These are phyloP conservation scores for Sesia bembeciformis DNA, from an alignment of 2,888 invertebrate genomes.

Conservation along the genomic window DNA sequence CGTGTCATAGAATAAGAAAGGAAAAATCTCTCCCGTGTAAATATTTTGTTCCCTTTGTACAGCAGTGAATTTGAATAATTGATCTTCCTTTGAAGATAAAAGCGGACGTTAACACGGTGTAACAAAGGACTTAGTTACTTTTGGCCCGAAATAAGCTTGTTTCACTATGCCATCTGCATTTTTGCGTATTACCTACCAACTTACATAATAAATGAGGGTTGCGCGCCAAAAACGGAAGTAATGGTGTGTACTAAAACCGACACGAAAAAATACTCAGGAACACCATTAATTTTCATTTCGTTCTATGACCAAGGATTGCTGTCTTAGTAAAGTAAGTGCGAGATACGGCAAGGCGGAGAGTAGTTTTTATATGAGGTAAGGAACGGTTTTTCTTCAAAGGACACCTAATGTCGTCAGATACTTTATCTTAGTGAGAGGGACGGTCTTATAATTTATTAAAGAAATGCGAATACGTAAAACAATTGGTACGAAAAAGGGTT, in stretches of 20 bases:
- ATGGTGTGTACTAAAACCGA: conserved; percentile 70
- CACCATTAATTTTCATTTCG: conserved; percentile 71
- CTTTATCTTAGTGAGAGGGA: neutral
- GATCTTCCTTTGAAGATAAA: conserved; percentile 9
- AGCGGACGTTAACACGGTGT: conserved; percentile 2
- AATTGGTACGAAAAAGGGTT: too few species aligned
- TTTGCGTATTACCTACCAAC: conserved; percentile 24
- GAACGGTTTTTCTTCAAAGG: conserved; percentile 6
- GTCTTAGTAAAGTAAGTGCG: conserved; percentile 43
- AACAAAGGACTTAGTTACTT: conserved; percentile 15
- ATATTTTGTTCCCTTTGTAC: conserved; percentile 8
- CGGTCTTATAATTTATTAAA: neutral
- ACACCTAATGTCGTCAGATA: conserved; percentile 1
- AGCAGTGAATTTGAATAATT: conserved; percentile 18
- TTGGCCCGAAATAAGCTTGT: conserved; percentile 19
- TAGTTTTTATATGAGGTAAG: conserved; percentile 6
- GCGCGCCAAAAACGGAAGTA: conserved; percentile 63
- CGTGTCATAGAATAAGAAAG: conserved; percentile 5
- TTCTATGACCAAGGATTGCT: conserved; percentile 56
- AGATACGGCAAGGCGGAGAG: conserved; percentile 8
- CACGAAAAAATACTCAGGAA: conserved; percentile 71
- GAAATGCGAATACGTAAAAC: neutral
- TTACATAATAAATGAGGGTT: conserved; percentile 67
- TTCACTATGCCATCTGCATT: conserved; percentile 44
- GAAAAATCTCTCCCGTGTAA: conserved; percentile 8